Evolutionary conservation across 2,888 invertebrate genomes (phyloP).

Genomic region (Drosophila hamatofila): DNA sequence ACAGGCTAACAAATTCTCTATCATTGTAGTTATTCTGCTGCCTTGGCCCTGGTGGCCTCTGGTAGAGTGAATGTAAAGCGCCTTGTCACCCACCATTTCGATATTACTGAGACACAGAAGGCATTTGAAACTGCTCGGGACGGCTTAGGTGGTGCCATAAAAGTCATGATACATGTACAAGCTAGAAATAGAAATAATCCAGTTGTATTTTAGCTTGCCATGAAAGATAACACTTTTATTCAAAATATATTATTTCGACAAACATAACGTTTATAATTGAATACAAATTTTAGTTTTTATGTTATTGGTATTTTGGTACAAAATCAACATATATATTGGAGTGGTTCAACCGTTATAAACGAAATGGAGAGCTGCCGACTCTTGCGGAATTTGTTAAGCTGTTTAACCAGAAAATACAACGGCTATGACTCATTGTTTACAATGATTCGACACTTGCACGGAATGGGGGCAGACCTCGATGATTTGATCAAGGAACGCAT

Average conservation of each 20-base stretch:
- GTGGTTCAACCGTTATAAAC: neutral
- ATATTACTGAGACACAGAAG: slow-evolving; percentile 90
- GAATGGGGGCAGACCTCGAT: neutral
- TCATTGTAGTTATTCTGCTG: slow-evolving; percentile 90
- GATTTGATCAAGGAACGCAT: slow-evolving; percentile 12
- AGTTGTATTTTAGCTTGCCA: slow-evolving; percentile 50
- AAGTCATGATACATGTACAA: slow-evolving; percentile 94
- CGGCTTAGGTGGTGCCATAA: slow-evolving; percentile 91
- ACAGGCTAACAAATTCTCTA: neutral
- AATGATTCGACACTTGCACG: neutral
- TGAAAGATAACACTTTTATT: neutral
- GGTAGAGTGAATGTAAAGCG: slow-evolving; percentile 92
- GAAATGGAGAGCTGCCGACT: neutral
- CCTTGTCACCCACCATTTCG: slow-evolving; percentile 93
- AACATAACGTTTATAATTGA: neutral
- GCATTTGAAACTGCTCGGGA: slow-evolving; percentile 94
- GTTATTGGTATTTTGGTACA: neutral
- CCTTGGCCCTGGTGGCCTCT: slow-evolving; percentile 91
- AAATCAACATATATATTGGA: neutral
- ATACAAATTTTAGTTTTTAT: slow-evolving; percentile 1
- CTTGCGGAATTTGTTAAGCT: neutral
- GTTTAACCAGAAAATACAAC: neutral
- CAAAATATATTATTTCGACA: neutral
- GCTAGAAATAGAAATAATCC: slow-evolving; percentile 87
- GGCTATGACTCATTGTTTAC: neutral